Evolutionary conservation across 2,888 invertebrate species (phyloP), one percentile per base, ranked within the genome.

Genomic region (Ecliptopera silaceata): DNA sequence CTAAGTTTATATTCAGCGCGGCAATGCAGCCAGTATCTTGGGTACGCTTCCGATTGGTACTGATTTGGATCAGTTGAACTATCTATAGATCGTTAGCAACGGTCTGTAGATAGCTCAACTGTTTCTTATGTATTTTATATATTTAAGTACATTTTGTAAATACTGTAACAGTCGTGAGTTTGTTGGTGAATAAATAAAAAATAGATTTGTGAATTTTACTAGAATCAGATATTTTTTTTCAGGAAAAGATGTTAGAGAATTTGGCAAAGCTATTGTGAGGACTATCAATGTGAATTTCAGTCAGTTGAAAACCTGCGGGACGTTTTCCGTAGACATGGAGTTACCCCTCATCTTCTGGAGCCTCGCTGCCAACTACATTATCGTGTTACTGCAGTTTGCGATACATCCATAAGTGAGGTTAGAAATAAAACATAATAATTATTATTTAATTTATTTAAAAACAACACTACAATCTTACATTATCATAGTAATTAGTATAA

Each of bases 401-500:
- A 2, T 29, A 29, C 29, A 4, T 31, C 3, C n/a, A n/a, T n/a
- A n/a, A 8, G 10, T 26, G 26, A 26, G 2, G 20, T 3, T 34
- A 12, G 17, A 48, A 54, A 42, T 36, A 12, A 52, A 49, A 56
- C 1, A 0, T 0, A 12, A 11, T 8, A 36, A 26, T 1, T 38
- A 17, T 53, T 55, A 43, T 53, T 60, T 59, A 22, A 59, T 74
- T 74, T 71, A 71, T 73, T 73, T 72, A 72, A 80, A 80, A 44
- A 76, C 6, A 26, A 79, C 76, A 73, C 69, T 71, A 73, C 66
- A 73, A 72, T 76, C 84, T 82, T 85, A 84, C 65, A 80, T 79
- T 72, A 63, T 82, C 48, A 82, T 82, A 50, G 82, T 60, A 77
- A 86, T 88, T 86, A 86, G 84, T 86, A 79, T 79, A 79, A 79